A percentile compares a stretch with the other conserved stretches of the same genome.
These are phyloP conservation scores for Phorcus lineatus DNA, from an alignment of 2,888 invertebrate genomes.

Conservation along the genomic window DNA sequence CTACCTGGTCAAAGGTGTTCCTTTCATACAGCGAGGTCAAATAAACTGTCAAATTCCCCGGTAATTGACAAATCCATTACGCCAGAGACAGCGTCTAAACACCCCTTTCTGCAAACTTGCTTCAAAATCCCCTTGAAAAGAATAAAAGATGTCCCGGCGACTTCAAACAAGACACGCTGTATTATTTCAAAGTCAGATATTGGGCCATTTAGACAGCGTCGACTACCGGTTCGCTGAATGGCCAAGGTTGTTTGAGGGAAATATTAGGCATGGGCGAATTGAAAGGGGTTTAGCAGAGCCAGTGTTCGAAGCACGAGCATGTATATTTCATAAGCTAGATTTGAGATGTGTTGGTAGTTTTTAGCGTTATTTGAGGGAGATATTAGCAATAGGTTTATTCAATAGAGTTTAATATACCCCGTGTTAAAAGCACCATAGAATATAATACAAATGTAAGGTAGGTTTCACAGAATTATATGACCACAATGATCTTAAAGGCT, in stretches of 20 bases:
- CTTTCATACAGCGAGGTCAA: neutral
- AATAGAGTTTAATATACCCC: too few relatives aligned
- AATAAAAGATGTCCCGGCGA: neutral
- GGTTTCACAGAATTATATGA: too few relatives aligned
- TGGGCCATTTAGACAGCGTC: neutral
- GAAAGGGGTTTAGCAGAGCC: neutral
- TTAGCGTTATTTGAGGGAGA: neutral
- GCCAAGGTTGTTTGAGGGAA: neutral
- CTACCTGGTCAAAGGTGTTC: too few relatives aligned
- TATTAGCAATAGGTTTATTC: neutral
- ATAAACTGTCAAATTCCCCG: neutral
- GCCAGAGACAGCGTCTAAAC: neutral
- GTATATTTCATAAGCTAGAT: neutral
- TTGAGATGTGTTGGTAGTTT: neutral
- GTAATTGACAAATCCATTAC: constrained; percentile 6
- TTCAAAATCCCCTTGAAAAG: neutral
- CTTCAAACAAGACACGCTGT: neutral
- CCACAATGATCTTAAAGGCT: too few relatives aligned
- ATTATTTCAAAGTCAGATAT: neutral
- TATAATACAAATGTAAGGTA: too few relatives aligned
- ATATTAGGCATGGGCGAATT: neutral
- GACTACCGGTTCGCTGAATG: neutral
- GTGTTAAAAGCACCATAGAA: too few relatives aligned
- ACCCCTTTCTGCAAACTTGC: neutral
- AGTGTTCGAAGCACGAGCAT: neutral